Percentiles rank a stretch among this genome's conserved stretches.
These are phyloP conservation scores for Acanthisitta chloris DNA, from an alignment of 2,113 vertebrate genomes.

Conservation along the genomic window DNA sequence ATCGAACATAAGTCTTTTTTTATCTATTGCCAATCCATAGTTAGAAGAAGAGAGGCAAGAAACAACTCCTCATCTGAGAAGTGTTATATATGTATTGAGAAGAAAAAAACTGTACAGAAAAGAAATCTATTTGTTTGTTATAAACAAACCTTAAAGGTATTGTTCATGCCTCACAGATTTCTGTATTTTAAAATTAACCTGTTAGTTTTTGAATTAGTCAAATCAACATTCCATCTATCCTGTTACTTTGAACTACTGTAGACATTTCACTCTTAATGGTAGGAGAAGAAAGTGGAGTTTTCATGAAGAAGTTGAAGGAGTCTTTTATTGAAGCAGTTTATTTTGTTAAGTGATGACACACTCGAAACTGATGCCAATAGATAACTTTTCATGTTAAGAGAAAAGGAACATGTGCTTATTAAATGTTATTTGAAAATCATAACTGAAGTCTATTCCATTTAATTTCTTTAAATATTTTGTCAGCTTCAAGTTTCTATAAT, in stretches of 20 bases:
- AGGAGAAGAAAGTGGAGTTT: background rate
- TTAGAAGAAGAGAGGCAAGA: background rate
- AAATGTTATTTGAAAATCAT: background rate
- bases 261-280: background rate
- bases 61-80: background rate
- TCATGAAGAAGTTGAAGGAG: background rate
- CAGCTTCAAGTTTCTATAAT: background rate
- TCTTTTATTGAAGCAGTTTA: background rate
- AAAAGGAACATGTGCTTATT: background rate
- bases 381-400: background rate
- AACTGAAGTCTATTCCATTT: background rate
- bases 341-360: background rate
- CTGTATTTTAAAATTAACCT: background rate
- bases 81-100: background rate
- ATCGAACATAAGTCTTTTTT: background rate
- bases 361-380: background rate
- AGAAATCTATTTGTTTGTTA: background rate
- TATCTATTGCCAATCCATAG: background rate
- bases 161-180: background rate
- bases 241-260: background rate
- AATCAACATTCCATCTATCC: background rate
- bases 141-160: background rate
- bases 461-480: background rate
- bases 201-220: background rate
- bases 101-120: background rate